Base-by-base conservation (phyloP, 2,888 invertebrate species). In the Tenthredo notha region DNA sequence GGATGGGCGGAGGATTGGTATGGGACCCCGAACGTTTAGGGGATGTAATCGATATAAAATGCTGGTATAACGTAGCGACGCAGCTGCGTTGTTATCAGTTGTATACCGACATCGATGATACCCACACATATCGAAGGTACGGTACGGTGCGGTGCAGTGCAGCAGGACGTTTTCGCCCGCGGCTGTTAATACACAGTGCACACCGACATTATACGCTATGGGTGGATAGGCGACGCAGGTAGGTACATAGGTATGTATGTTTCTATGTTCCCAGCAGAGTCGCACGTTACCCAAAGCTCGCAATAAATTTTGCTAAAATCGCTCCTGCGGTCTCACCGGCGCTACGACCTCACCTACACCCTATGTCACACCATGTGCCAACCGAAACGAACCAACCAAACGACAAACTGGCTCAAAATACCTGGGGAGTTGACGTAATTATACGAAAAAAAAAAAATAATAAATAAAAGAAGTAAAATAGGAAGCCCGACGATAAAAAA, bases 291-390 rank as follows among this genome's bases (percentile, higher is more conserved):
- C 80, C 61, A 83, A 67, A 83, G 83, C 83, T 67, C 47, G 83
- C 83, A 40, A 83, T 83, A 83, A 83, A 83, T 83, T 83, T 83
- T 2, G 70, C 47, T 47, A 47, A 83, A 83, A 83, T 83, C 70
- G 83, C 67, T 83, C 43, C 47, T 80, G 80, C 80, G 80, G 89
- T 88, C 86, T 29, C 67, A 54, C 88, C 87, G 87, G 87, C 89
- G 88, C 88, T 21, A 87, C 88, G 85, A 88, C 87, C 88, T 89
- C 89, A 89, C 89, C 89, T 89, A 87, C 88, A 86, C 88, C 88
- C 88, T 88, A 88, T 50, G 65, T 67, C 67, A 54, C 83, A 33
- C 67, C 83, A 83, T 83, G 83, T 83, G 83, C 83, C 83, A 70
- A 54, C 61, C 21, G 40, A 61, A 58, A 37, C 61, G 61, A 80